Conservation (phyloP, 2,888 invertebrate species). For the Caenorhabditis imperialis region DNA sequence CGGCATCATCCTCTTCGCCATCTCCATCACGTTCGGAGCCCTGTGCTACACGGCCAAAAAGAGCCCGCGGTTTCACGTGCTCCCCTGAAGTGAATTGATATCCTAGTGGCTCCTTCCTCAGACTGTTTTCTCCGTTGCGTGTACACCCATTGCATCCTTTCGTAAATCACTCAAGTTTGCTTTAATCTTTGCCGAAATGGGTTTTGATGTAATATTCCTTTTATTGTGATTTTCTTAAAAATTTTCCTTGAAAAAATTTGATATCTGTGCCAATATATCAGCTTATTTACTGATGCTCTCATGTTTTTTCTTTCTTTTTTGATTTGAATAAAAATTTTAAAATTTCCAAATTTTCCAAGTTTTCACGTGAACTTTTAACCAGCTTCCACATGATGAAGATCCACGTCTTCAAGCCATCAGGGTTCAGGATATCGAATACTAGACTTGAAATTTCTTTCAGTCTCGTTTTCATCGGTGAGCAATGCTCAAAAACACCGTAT, state of each 20-base stretch:
- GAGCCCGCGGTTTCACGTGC: slow-evolving; percentile 58
- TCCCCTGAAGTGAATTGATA: slow-evolving; percentile 20
- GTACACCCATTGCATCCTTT: slow-evolving; percentile 22
- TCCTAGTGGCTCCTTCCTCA: slow-evolving; percentile 19
- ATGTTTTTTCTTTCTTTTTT: not conserved
- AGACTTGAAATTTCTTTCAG: not conserved
- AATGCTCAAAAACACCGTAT: slow-evolving; percentile 30
- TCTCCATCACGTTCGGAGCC: slow-evolving; percentile 59
- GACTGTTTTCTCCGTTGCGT: slow-evolving; percentile 52
- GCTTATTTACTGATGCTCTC: not conserved
- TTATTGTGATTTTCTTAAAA: slow-evolving; percentile 4
- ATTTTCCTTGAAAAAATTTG: not conserved
- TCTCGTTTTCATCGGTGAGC: not conserved
- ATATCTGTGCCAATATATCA: slow-evolving; percentile 28
- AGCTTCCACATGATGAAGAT: not conserved
- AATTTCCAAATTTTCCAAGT: too few relatives aligned
- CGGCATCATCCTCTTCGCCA: slow-evolving; percentile 60
- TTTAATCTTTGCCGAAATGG: slow-evolving; percentile 31
- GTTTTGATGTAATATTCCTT: slow-evolving; percentile 12
- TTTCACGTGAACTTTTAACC: too few relatives aligned
- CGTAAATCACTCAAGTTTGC: slow-evolving; percentile 2
- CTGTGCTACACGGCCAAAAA: slow-evolving; percentile 60
- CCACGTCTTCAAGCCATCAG: not conserved
- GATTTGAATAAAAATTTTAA: not conserved
- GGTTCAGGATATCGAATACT: not conserved